phyloP scores from a whole-genome alignment of 2,113 vertebrate species.

The Datnioides undecimradiatus region DNA sequence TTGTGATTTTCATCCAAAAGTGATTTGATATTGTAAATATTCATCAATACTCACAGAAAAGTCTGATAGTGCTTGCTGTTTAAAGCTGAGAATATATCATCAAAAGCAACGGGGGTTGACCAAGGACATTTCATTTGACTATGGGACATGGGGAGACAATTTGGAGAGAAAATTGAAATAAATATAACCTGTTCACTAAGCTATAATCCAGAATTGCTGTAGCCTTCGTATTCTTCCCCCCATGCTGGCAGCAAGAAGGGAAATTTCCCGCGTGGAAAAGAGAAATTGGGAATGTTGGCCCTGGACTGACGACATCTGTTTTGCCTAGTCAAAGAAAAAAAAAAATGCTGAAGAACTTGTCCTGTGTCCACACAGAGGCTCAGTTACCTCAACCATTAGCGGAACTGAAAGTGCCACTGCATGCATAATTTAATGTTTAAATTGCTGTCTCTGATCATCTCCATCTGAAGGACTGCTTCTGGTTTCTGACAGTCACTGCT shows the following conservation, averaged over 20 bases:
- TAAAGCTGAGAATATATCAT: constrained; percentile 22
- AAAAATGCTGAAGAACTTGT: constrained; percentile 34
- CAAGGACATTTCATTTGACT: constrained; percentile 64
- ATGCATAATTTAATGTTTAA: constrained; percentile 1
- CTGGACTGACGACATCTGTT: constrained; percentile 79
- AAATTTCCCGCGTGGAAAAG: constrained; percentile 84
- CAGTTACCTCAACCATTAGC: neutral
- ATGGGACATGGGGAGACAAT: constrained; percentile 60
- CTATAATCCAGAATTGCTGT: constrained; percentile 76
- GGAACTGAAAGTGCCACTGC: constrained; percentile 26
- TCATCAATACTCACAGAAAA: neutral
- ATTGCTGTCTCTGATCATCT: neutral
- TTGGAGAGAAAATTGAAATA: constrained; percentile 60
- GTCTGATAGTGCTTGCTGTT: neutral
- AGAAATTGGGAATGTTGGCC: constrained; percentile 81
- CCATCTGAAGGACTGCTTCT: neutral
- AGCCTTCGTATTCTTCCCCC: constrained; percentile 60
- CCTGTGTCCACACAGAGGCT: constrained; percentile 44
- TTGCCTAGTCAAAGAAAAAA: constrained; percentile 58
- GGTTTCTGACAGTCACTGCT: neutral
- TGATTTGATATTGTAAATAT: neutral
- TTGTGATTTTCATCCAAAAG: neutral
- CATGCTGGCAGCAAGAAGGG: constrained; percentile 72
- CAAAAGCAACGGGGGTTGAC: constrained; percentile 38
- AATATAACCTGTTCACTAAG: constrained; percentile 76